Percentiles rank a stretch among this genome's conserved stretches.
Evolutionary conservation across 2,888 invertebrate species (phyloP).

Genomic region (Parnassius mnemosyne): DNA sequence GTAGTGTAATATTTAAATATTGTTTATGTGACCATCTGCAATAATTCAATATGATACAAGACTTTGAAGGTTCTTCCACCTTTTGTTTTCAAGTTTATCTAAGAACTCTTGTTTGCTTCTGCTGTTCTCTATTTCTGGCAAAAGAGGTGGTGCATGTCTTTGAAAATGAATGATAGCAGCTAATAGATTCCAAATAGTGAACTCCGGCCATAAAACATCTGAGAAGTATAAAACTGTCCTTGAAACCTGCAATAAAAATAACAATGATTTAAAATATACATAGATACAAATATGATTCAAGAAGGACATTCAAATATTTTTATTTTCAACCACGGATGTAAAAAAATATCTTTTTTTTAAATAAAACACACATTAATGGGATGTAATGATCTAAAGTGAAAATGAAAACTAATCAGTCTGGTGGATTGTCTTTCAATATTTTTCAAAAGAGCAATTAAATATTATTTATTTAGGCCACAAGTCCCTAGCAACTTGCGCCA

Average conservation of each 20-base stretch:
- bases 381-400: too few relatives aligned
- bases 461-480: too few relatives aligned
- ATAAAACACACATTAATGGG: too few relatives aligned
- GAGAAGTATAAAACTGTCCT: conserved; percentile 92
- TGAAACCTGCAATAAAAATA: conserved; percentile 80
- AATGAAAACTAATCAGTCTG: too few relatives aligned
- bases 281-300: too few relatives aligned
- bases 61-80: conserved; percentile 57
- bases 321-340: too few relatives aligned
- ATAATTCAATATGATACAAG: conserved; percentile 42
- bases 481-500: too few relatives aligned
- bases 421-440: too few relatives aligned
- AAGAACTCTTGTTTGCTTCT: conserved; percentile 58
- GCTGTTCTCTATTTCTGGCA: conserved; percentile 37
- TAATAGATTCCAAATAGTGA: conserved; percentile 94
- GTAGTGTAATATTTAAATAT: too few relatives aligned
- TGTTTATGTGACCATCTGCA: neutral
- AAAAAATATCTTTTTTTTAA: too few relatives aligned
- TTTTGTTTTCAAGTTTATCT: conserved; percentile 57
- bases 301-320: too few relatives aligned
- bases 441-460: too few relatives aligned
- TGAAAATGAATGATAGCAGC: conserved; percentile 94
- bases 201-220: conserved; percentile 97
- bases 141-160: conserved; percentile 59
- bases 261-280: neutral